Conservation (phyloP, 1,140 invertebrate species). For the Littorina saxatilis region DNA sequence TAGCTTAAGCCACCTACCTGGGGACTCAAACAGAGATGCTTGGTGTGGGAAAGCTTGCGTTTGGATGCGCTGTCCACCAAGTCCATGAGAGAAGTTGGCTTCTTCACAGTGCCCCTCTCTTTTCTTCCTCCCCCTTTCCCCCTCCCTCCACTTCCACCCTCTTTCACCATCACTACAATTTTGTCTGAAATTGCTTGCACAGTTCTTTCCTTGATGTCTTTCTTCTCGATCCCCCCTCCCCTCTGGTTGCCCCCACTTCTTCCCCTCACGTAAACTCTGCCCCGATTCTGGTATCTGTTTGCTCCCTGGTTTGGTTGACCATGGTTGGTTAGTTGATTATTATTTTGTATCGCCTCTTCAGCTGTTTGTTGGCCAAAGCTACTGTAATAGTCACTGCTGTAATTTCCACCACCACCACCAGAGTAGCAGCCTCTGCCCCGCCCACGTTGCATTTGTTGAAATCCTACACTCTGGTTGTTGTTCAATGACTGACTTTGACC, state of each 20-base stretch:
- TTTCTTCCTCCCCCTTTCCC: neutral
- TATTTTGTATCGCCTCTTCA: no score
- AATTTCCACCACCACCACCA: neutral
- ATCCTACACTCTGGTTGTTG: neutral
- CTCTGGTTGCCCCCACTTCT: neutral
- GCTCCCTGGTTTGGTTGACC: neutral
- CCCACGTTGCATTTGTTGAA: neutral
- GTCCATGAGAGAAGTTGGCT: conserved; percentile 21
- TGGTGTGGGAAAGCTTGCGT: neutral
- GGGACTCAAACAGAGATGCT: neutral
- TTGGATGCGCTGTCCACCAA: conserved; percentile 12
- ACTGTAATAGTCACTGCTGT: neutral
- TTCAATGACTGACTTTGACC: neutral
- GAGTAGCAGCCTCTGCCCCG: neutral
- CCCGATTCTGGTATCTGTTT: neutral
- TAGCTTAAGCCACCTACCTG: neutral
- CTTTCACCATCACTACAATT: neutral
- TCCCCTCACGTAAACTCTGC: neutral
- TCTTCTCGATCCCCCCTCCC: neutral
- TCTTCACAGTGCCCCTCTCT: neutral
- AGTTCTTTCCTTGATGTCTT: neutral
- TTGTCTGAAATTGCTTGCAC: neutral
- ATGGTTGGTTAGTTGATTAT: neutral
- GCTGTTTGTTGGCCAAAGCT: neutral
- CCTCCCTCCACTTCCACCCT: neutral